These are phyloP conservation scores for Laticauda laticaudata DNA, from an alignment of 2,113 vertebrate species.

Conservation along the genomic window DNA sequence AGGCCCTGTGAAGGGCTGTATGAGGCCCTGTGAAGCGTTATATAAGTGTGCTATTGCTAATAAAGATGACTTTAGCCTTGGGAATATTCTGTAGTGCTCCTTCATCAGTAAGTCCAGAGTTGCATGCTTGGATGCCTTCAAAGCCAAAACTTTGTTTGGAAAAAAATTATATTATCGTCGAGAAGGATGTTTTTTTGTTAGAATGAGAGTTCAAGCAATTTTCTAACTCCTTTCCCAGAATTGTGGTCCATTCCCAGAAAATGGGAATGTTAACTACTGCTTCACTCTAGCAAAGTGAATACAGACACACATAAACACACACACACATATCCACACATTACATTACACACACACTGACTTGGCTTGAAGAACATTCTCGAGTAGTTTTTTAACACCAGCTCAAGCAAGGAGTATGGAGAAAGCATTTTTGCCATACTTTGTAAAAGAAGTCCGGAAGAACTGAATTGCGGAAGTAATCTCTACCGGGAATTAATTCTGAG, in stretches of 20 bases:
- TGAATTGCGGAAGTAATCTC: constrained; percentile 52
- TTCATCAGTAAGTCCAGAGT: background rate
- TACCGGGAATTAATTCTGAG: constrained; percentile 60
- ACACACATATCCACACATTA: background rate
- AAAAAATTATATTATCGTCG: background rate
- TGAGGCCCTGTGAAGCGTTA: too few relatives aligned
- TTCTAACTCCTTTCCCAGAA: background rate
- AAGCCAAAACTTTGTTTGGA: background rate
- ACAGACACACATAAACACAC: too few relatives aligned
- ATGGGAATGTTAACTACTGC: background rate
- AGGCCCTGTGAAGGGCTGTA: too few relatives aligned
- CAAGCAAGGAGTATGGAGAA: accelerated
- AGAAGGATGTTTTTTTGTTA: background rate
- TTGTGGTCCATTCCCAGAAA: background rate
- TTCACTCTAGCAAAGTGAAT: background rate
- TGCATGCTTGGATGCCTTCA: background rate
- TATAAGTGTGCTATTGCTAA: background rate
- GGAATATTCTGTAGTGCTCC: background rate
- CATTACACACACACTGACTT: background rate
- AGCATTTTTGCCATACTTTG: background rate
- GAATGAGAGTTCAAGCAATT: background rate
- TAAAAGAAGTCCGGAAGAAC: accelerated
- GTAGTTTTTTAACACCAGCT: background rate
- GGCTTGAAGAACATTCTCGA: background rate
- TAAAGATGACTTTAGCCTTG: background rate